Base-by-base conservation (phyloP, 1,140 invertebrate genomes). In the Eupristina koningsbergeri region DNA sequence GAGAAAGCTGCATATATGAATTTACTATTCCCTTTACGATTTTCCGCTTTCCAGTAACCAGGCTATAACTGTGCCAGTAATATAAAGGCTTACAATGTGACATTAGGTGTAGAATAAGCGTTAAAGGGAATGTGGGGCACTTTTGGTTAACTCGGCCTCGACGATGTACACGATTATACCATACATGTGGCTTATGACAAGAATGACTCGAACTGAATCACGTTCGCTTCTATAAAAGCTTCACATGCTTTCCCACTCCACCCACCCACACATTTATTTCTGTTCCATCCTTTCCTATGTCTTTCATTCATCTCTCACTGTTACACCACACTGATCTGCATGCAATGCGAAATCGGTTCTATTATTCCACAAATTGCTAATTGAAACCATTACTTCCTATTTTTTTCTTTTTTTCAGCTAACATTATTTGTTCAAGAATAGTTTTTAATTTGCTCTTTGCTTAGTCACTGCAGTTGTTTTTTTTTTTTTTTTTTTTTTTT, bases 161-260 rank as follows among this genome's bases (percentile, higher is more conserved):
- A 22, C 39, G 36, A n/a, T n/a, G n/a, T n/a, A n/a, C n/a, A n/a
- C n/a, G n/a, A n/a, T n/a, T n/a, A n/a, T n/a, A n/a, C n/a, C 29
- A 31, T 50, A 53, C 19, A 36, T 50, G 29, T 50, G 22, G 17
- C 58, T 29, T 26, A 53, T 36, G 67, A 73, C 22, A 64, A 80
- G 64, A 29, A 63, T 34, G n/a, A 22, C 69, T 81, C 50, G 9
- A 74, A 36, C 80, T 74, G 69, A 81, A 81, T 74, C 74, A 63
- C 47, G 50, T 45, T 78, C 64, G 15, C 50, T 64, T 78, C 61
- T 36, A 36, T 19, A 9, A 75, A 75, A 53, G 73, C 63, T 78
- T 53, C 47, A 50, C 47, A 50, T 50, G 47, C 47, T 50, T 2
- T 15, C 22, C 22, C 53, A 26, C 3, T 9, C 5, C 22, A 26